phyloP scores from a whole-genome alignment of 2,113 vertebrate genomes.

The Cromileptes altivelis region DNA sequence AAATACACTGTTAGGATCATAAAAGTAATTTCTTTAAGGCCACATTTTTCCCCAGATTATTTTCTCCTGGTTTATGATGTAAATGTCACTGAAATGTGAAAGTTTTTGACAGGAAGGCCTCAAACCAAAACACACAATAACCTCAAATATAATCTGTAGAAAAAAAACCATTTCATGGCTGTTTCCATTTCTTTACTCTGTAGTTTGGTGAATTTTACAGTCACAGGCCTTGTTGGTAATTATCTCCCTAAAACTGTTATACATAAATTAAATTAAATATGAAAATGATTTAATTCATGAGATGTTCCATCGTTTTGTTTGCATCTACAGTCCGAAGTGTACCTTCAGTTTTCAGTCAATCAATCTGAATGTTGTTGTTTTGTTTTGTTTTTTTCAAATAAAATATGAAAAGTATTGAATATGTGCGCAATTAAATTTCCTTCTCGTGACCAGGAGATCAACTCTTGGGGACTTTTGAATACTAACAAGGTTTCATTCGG shows the following conservation, averaged over 20 bases:
- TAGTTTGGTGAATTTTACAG: neutral
- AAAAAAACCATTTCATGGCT: neutral
- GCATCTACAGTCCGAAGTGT: neutral
- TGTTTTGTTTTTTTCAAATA: neutral
- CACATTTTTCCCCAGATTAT: neutral
- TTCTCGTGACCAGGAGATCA: neutral
- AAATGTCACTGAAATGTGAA: neutral
- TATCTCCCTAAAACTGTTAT: neutral
- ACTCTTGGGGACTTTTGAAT: neutral
- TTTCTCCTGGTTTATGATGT: conserved; percentile 1
- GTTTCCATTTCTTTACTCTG: neutral
- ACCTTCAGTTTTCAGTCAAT: neutral
- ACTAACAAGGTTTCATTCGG: neutral
- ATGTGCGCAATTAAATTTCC: neutral
- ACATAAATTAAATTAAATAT: neutral
- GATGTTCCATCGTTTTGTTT: neutral
- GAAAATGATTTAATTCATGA: neutral
- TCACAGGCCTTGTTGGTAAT: neutral
- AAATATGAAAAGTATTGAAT: neutral
- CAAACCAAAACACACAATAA: neutral
- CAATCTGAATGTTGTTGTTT: neutral
- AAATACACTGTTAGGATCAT: neutral
- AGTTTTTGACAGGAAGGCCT: conserved; percentile 27
- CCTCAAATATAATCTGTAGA: neutral
- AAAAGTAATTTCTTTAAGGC: neutral